Conservation (phyloP, 2,113 vertebrate genomes). For the Nycticorax nycticorax region DNA sequence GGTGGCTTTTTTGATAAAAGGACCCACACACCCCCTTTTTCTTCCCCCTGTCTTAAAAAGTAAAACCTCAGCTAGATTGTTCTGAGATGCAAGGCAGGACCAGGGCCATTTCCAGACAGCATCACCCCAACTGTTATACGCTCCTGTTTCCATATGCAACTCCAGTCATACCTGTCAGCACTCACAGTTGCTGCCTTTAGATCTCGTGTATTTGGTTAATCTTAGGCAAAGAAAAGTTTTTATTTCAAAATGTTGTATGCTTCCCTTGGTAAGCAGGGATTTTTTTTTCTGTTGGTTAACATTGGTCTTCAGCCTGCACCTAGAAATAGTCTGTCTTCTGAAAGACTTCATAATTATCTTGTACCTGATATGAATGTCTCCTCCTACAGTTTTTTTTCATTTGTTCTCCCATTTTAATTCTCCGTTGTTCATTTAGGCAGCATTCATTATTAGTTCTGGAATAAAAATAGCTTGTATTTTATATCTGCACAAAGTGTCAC, state of each 20-base stretch:
- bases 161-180: not conserved
- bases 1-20: not conserved
- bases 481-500: not conserved
- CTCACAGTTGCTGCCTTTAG: not conserved
- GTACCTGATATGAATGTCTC: not conserved
- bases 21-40: too few relatives aligned
- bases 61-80: not conserved
- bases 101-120: not conserved
- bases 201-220: not conserved
- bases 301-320: not conserved
- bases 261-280: not conserved
- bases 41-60: not conserved
- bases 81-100: not conserved
- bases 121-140: not conserved
- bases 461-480: constrained; percentile 54
- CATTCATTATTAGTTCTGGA: not conserved
- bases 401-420: constrained; percentile 16
- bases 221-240: not conserved
- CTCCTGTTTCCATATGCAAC: not conserved
- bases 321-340: not conserved
- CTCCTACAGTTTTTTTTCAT: not conserved
- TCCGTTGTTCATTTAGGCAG: not conserved
- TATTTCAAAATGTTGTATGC: not conserved
- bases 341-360: not conserved
- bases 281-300: not conserved